Conservation (phyloP, 2,888 invertebrate genomes). For the Folsomia candida region DNA sequence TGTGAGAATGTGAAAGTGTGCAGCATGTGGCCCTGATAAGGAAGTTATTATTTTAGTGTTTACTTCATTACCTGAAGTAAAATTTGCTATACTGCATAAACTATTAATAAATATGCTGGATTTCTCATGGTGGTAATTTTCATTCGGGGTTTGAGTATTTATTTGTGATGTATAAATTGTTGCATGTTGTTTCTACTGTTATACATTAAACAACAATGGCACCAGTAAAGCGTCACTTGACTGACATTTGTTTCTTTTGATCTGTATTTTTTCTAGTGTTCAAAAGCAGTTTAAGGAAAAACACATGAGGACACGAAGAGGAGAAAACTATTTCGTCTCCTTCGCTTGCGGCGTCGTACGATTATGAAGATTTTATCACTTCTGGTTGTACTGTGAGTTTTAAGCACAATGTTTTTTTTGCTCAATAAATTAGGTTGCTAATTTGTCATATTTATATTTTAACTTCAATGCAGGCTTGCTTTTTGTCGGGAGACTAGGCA, state of each 20-base stretch:
- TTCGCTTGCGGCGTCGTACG: background rate
- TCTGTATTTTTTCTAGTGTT: background rate
- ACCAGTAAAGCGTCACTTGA: background rate
- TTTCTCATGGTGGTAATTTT: background rate
- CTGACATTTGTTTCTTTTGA: no score
- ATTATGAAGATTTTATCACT: constrained; percentile 7
- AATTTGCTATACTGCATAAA: no score
- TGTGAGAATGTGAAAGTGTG: no score
- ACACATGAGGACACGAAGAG: background rate
- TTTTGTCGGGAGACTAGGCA: constrained; percentile 5
- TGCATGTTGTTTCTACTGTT: background rate
- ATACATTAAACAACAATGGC: no score
- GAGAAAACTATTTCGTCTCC: background rate
- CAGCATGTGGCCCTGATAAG: no score
- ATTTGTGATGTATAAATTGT: background rate
- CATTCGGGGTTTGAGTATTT: background rate
- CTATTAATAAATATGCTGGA: background rate
- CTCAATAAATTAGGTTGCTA: no score
- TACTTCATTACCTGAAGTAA: no score
- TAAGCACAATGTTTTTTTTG: no score
- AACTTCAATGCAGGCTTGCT: background rate
- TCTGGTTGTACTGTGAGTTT: background rate
- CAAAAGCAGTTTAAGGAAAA: background rate
- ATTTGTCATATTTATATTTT: background rate
- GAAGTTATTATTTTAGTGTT: no score